Evolutionary conservation across 2,888 invertebrate species (phyloP), one percentile per base, ranked within the genome.

Genomic region (Caenorhabditis sulstoni): DNA sequence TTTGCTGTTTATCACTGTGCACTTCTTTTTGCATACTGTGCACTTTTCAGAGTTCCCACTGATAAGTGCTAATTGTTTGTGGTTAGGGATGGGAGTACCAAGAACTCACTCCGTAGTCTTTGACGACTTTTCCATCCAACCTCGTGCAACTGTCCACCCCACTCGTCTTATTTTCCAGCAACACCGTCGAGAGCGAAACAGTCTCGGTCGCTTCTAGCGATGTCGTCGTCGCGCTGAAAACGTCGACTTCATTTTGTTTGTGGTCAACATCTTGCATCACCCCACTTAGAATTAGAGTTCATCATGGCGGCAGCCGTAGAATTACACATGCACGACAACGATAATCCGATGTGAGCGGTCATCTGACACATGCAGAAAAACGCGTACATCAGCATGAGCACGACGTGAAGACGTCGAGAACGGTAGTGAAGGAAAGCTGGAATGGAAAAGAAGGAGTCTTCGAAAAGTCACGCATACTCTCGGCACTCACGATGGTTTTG

Each of bases 321-420:
- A 52, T 87, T 87, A 20, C 85, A 81, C 83, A 87, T 85, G 41
- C 87, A 87, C 16, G 81, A 81, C 66, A 87, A 45, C 9, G 86
- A 78, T 62, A 86, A 79, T 62, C 86, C 86, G 22, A 87, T 82
- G 49, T 82, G 85, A 16, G 79, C 71, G 9, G 84, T 74, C 68
- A 81, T 82, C 45, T 81, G 81, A 45, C 81, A 75, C 70, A 83
- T 77, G 58, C 80, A 84, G 76, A 84, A 86, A 50, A 81, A 86
- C 8, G 81, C 84, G 41, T 76, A 68, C 85, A 86, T 85, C 14
- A 87, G 65, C 53, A 86, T 52, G 0, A 87, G 65, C 12, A 86
- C 76, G 20, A 87, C 59, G 62, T 86, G 85, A 18, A 87, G 68
- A 16, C 86, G 83, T 7, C 85, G 81, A 9, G 86, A 79, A 4